phyloP scores from a whole-genome alignment of 1,140 invertebrate genomes.

The Halyomorpha halys region DNA sequence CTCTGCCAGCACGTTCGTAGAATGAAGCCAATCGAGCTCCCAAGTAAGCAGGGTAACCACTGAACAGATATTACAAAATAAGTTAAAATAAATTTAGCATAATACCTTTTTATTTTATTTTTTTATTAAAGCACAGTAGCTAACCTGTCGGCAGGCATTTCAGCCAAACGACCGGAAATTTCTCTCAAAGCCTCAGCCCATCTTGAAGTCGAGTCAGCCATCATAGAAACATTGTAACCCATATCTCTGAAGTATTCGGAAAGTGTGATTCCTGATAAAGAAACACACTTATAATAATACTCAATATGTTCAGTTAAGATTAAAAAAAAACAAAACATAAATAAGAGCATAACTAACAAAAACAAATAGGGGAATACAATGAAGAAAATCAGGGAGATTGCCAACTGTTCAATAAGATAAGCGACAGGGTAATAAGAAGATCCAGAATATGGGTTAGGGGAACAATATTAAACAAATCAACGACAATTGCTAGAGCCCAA shows the following conservation, averaged over 20 bases:
- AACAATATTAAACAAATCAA: no score
- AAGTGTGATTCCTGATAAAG: slow-evolving; percentile 73
- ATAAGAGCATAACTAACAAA: no score
- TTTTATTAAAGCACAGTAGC: not conserved
- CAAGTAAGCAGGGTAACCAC: slow-evolving; percentile 98
- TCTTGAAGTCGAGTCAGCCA: slow-evolving; percentile 99
- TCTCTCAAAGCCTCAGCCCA: slow-evolving; percentile 99
- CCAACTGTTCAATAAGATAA: no score
- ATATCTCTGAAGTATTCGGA: slow-evolving; percentile 99
- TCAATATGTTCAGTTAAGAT: no score
- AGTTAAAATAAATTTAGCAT: not conserved
- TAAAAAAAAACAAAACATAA: no score
- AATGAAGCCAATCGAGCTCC: slow-evolving; percentile 96
- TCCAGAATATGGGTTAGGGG: no score
- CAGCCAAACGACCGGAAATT: slow-evolving; percentile 98
- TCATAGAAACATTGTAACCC: slow-evolving; percentile 99
- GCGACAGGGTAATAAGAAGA: no score
- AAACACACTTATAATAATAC: no score
- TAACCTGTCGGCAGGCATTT: slow-evolving; percentile 91
- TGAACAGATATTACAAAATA: slow-evolving; percentile 36
- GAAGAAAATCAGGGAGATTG: no score
- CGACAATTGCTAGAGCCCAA: no score
- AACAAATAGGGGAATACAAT: no score
- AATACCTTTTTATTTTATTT: not conserved
- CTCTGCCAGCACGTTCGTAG: slow-evolving; percentile 96